Percentiles rank a stretch among this genome's conserved stretches.
phyloP scores from a whole-genome alignment of 1,140 invertebrate species.

The Papilio helenus region DNA sequence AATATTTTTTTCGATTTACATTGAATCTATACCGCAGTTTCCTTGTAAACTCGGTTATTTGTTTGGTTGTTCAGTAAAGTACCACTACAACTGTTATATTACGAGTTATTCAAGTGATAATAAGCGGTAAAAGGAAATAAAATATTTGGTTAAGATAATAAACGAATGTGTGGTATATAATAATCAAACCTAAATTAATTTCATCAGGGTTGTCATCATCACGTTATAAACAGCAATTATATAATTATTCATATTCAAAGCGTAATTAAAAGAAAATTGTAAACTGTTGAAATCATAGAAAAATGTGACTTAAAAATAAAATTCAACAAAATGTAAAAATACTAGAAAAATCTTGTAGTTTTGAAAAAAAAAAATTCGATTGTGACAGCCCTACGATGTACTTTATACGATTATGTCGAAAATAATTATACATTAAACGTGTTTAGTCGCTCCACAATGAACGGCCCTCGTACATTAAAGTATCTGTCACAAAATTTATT shows the following conservation, averaged over 20 bases:
- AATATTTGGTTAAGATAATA: background rate
- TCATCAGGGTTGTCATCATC: background rate
- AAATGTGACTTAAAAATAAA: background rate
- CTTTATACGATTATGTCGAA: background rate
- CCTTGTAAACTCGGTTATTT: too few relatives aligned
- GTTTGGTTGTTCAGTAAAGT: too few relatives aligned
- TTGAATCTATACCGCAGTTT: too few relatives aligned
- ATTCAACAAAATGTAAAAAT: background rate
- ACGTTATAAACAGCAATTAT: background rate
- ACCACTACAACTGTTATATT: too few relatives aligned
- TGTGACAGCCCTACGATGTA: background rate
- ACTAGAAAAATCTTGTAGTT: too few relatives aligned
- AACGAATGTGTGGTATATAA: background rate
- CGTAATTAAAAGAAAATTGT: background rate
- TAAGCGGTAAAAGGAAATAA: background rate
- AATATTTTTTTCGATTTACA: background rate
- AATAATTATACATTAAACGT: background rate
- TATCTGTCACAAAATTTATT: background rate
- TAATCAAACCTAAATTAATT: background rate
- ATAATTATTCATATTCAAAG: background rate
- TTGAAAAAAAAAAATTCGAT: background rate
- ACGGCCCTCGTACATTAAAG: background rate
- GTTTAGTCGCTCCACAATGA: background rate
- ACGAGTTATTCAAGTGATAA: too few relatives aligned
- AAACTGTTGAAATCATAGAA: background rate